Base-by-base conservation (phyloP, 2,888 invertebrate species). In the Meliscaeva auricollis region DNA sequence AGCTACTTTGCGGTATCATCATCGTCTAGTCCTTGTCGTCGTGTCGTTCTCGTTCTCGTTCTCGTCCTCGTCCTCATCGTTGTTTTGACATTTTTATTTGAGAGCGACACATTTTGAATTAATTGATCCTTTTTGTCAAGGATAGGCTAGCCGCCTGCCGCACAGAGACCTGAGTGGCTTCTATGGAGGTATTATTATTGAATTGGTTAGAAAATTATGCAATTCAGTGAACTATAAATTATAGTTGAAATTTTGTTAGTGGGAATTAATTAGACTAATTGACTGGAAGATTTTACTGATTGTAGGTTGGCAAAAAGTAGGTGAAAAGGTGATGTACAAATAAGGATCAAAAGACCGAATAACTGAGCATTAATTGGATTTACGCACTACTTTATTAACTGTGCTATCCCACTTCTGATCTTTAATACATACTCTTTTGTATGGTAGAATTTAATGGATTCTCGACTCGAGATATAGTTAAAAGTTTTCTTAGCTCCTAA, bases 61-160 rank as follows among this genome's bases (percentile, higher is more conserved):
- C 8, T 46, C 50, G 50, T 11, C 2, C 1, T 22, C n/a, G n/a
- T n/a, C n/a, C n/a, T n/a, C n/a, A 22, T 50, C 38, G 38, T 8
- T 58, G 38, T 48, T 66, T 66, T 66, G 64, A 64, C 32, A 48
- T 48, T 35, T 66, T 48, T 48, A 48, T 48, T 66, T 66, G 32
- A 20, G 30, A 48, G 15, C 6, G 46, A 48, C 46, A 52, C 52
- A 35, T 48, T 66, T 48, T 48, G 48, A 66, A 66, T 64, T 46
- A 32, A 66, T 66, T 48, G 46, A 66, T 66, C 15, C 44, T 66
- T 26, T 48, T 32, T 6, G 7, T 46, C 20, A 48, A 20, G 48
- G 17, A n/a, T 7, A 48, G 5, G 44, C 22, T 62, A 62, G 13
- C 8, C 38, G 41, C 35, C 44, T 44, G 13, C 8, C 35, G 35